These are phyloP conservation scores for Botia kubotai DNA, from an alignment of 2,797 vertebrate species.

Conservation along the genomic window DNA sequence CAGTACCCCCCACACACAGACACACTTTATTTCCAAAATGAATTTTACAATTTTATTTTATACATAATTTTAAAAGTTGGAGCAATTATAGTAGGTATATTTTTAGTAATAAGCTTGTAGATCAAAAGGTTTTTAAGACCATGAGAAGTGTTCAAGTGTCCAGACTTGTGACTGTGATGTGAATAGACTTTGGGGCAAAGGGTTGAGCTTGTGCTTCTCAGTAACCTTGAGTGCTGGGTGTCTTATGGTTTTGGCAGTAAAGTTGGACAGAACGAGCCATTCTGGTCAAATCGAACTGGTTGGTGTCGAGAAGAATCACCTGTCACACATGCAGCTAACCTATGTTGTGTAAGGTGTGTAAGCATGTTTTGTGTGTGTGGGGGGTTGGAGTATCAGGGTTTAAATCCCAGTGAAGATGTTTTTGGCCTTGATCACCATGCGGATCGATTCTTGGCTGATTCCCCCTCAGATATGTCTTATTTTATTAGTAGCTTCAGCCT, in stretches of 20 bases:
- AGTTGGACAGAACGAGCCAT: background rate
- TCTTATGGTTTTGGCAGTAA: background rate
- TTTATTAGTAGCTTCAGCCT: constrained; percentile 99
- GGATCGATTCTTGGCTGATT: constrained; percentile 83
- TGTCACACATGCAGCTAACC: background rate
- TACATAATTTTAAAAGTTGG: no score
- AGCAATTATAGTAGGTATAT: no score
- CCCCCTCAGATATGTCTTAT: constrained; percentile 92
- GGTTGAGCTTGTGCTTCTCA: background rate
- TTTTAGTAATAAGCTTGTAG: background rate
- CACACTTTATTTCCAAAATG: no score
- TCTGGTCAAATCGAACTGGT: background rate
- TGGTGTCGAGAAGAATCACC: constrained; percentile 33
- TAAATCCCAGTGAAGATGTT: constrained; percentile 82
- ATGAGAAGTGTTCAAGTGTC: background rate
- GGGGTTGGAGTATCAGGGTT: constrained; percentile 63
- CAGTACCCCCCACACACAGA: no score
- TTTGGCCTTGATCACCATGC: constrained; percentile 84
- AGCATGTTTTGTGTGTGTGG: constrained; percentile 49
- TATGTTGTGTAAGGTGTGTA: background rate
- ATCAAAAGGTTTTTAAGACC: background rate
- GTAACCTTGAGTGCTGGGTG: background rate
- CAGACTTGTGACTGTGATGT: background rate
- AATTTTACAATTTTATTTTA: no score
- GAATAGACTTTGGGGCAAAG: background rate